phyloP scores from a whole-genome alignment of 2,888 invertebrate species.

The Pachycephus smyrnensis region DNA sequence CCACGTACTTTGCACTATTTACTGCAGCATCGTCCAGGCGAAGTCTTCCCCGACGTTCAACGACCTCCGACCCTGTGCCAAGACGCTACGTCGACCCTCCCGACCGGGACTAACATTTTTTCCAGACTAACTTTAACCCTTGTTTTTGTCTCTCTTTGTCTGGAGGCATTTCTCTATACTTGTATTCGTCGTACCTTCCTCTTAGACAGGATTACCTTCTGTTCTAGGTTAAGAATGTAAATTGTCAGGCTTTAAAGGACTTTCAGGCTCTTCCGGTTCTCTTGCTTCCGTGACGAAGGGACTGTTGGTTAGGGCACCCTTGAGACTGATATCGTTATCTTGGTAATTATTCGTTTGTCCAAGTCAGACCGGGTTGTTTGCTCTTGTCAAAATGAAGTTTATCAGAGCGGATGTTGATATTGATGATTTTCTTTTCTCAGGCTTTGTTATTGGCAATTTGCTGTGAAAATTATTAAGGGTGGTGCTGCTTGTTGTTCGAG shows the following conservation, averaged over 20 bases:
- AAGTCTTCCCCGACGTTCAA: slow-evolving; percentile 40
- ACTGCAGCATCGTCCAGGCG: slow-evolving; percentile 32
- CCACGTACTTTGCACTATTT: slow-evolving; percentile 23
- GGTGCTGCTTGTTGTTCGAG: not conserved
- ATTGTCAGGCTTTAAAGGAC: not conserved
- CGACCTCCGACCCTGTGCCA: slow-evolving; percentile 38
- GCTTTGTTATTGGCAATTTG: not conserved
- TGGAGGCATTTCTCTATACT: not conserved
- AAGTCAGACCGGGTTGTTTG: not conserved
- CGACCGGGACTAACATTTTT: not conserved
- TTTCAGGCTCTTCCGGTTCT: not conserved
- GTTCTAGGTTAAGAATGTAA: not conserved
- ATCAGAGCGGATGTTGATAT: not conserved
- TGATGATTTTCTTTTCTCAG: not conserved
- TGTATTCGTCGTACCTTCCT: not conserved
- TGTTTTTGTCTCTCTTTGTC: not conserved
- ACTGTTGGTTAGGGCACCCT: not conserved
- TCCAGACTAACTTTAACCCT: slow-evolving; percentile 26
- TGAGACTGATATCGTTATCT: not conserved
- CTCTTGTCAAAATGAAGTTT: not conserved
- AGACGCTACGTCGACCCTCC: not conserved
- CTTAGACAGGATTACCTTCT: not conserved
- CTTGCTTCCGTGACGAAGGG: not conserved
- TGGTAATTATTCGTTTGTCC: not conserved
- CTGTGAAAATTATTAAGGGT: not conserved